phyloP scores from a whole-genome alignment of 2,888 invertebrate genomes.

The Epinotia ramella region DNA sequence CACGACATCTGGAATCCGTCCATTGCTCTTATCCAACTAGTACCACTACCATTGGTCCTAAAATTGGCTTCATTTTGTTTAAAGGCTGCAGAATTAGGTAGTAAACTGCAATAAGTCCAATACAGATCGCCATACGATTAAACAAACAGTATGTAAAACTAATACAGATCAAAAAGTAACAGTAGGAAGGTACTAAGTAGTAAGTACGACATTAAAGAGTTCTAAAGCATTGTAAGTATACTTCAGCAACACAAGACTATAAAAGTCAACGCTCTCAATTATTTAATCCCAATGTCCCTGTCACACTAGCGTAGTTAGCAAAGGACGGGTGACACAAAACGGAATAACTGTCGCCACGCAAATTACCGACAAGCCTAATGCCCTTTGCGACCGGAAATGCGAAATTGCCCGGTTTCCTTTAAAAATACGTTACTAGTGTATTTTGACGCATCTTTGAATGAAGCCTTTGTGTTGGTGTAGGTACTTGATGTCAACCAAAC shows the following conservation, averaged over 20 bases:
- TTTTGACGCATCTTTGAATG: slow-evolving; percentile 10
- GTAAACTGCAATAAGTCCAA: too few relatives aligned
- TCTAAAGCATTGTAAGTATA: neutral
- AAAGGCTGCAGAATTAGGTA: neutral
- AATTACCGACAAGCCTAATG: slow-evolving; percentile 38
- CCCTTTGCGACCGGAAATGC: slow-evolving; percentile 36
- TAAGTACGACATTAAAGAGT: too few relatives aligned
- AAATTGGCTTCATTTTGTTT: neutral
- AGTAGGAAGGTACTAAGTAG: too few relatives aligned
- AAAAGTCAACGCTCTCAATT: slow-evolving; percentile 3
- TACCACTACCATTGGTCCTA: neutral
- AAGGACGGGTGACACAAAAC: slow-evolving; percentile 20
- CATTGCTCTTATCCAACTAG: neutral
- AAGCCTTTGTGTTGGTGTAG: neutral
- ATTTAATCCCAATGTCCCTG: neutral
- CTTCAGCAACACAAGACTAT: neutral
- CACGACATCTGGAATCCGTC: too few relatives aligned
- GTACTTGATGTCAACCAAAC: too few relatives aligned
- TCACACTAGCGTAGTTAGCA: neutral
- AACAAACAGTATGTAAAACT: too few relatives aligned
- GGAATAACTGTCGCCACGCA: slow-evolving; percentile 30
- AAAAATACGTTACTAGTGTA: slow-evolving; percentile 25
- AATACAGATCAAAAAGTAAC: too few relatives aligned
- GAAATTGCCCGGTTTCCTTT: slow-evolving; percentile 38
- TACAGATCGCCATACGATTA: too few relatives aligned